A percentile compares a stretch with the other conserved stretches of the same genome.
Evolutionary conservation across 2,113 vertebrate genomes (phyloP).

Genomic region (Rhipidura dahli): DNA sequence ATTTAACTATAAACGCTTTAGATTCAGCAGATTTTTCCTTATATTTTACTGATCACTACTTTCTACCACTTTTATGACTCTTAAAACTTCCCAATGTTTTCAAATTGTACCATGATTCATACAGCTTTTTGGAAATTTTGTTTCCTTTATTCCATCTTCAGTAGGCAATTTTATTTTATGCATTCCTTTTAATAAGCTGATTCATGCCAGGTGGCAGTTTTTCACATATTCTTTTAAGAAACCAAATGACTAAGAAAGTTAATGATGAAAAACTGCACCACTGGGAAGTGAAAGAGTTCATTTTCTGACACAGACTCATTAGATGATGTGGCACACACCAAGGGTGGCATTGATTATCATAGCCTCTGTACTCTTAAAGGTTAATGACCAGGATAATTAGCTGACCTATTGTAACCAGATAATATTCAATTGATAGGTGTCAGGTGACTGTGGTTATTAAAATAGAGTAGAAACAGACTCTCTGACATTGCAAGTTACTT

Average conservation of each 20-base stretch:
- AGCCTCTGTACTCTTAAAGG: slow-evolving; percentile 52
- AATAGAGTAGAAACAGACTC: background rate
- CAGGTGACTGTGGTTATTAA: slow-evolving; percentile 35
- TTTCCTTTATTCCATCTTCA: background rate
- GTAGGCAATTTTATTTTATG: background rate
- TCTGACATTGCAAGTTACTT: background rate
- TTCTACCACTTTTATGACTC: background rate
- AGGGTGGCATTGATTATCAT: slow-evolving; percentile 22
- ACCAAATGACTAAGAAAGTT: background rate
- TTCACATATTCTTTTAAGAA: background rate
- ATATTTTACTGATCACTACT: background rate
- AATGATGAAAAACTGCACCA: background rate
- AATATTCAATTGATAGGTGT: slow-evolving; percentile 50
- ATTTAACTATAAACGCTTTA: background rate
- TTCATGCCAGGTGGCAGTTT: background rate
- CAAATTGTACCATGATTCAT: background rate
- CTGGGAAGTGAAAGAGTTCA: background rate
- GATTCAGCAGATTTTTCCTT: background rate
- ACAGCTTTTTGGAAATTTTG: background rate
- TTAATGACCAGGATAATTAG: slow-evolving; percentile 65
- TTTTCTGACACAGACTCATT: slow-evolving; percentile 42
- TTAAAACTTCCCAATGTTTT: background rate
- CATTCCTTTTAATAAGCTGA: slow-evolving; percentile 8
- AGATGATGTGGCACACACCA: background rate
- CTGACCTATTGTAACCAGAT: slow-evolving; percentile 37